Base-by-base conservation (phyloP, 2,797 vertebrate genomes). In the Steatocranus sp. region DNA sequence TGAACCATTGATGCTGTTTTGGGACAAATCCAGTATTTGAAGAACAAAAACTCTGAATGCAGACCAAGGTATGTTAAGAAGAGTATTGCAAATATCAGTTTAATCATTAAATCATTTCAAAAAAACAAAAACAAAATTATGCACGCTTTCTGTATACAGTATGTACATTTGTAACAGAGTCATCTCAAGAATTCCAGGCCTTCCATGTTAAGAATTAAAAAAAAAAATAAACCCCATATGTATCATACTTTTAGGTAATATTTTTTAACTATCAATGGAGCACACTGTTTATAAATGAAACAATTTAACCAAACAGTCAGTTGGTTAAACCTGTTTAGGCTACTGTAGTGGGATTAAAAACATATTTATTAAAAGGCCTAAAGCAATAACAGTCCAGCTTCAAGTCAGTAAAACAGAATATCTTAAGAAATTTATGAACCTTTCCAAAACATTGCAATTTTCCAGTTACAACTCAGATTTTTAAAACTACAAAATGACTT, bases 51-150 rank as follows among this genome's bases (percentile, higher is more conserved):
- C 38, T 12, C 58, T 18, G 30, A 11, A 81, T 10, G 11, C 78
- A 90, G 56, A 79, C 27, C 51, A 75, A 80, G 58, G 11, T 68
- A 78, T 56, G 53, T 34, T 3, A 70, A 73, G 41, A 38, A 49
- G 17, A 75, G 70, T 89, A 86, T 76, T 38, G 78, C 81, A 93
- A 90, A 89, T 61, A 43, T 63, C 86, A 84, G 79, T 95, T 96
- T 95, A 96, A 94, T 95, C 81, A 90, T 91, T 86, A 87, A 92
- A 88, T 81, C 81, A 83, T 81, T 86, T 43, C 0, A 10, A 27
- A 6, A 56, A 30, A 36, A n/a, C 9, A 17, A n/a, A 25, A 80
- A n/a, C n/a, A 17, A 30, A 77, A 73, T 83, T 70, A 27, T 46
- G 46, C 51, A 81, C 49, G 75, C 49, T 77, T 77, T 15, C 25